Evolutionary conservation across 2,888 invertebrate genomes (phyloP).

Genomic region (Nasonovia ribisnigri): DNA sequence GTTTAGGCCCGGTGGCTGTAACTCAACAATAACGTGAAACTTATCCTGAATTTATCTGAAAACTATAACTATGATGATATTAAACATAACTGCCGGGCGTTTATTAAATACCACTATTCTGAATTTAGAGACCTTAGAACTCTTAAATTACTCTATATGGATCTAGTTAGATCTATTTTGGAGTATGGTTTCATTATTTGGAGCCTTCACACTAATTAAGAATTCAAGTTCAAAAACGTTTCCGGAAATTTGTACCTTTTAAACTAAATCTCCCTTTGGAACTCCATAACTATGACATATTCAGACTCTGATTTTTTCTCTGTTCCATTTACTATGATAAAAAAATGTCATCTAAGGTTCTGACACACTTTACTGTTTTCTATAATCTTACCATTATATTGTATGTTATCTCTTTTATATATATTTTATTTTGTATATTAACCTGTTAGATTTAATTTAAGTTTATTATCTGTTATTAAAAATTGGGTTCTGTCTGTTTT

Average conservation of each 20-base stretch:
- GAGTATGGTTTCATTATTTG: neutral
- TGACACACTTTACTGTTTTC: neutral
- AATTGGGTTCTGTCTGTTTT: neutral
- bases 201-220: neutral
- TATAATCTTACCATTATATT: neutral
- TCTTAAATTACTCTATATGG: neutral
- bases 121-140: neutral
- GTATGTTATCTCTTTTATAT: neutral
- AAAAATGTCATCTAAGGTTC: neutral
- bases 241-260: neutral
- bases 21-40: conserved; percentile 67
- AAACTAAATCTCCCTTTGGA: neutral
- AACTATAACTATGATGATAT: conserved; percentile 65
- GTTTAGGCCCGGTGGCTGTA: conserved; percentile 60
- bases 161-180: neutral
- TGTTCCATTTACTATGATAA: neutral
- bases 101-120: neutral
- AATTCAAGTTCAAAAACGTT: neutral
- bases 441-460: neutral
- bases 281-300: neutral
- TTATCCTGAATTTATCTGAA: conserved; percentile 24
- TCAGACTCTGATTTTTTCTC: neutral
- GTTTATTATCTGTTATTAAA: neutral
- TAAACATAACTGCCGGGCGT: conserved; percentile 60
- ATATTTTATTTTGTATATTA: neutral